Evolutionary conservation across 1,140 invertebrate genomes (phyloP), one percentile per base, ranked within the genome.

Genomic region (Drosophila nasuta): DNA sequence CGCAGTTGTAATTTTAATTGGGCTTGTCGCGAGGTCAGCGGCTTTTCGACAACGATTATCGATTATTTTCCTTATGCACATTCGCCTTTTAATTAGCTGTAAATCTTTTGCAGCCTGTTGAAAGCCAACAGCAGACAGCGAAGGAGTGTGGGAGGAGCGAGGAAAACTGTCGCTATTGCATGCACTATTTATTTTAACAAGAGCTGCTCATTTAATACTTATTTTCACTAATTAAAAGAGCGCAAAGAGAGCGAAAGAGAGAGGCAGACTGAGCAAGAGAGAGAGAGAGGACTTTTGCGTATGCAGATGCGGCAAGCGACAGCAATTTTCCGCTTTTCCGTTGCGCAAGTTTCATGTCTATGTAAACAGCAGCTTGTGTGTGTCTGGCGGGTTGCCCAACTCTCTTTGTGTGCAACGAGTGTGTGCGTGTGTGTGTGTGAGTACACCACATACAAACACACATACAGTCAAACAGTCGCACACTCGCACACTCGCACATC

Each of bases 151-250:
- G 25, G 10, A 4, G 10, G 28, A 20, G 11, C 35, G 38, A 17
- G 10, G 10, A 30, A 46, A 63, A 51, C 54, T 64, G 72, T 69
- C 62, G 82, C 64, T 80, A 80, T 76, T 89, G 85, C 85, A 89
- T 89, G 85, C 85, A 89, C 85, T 89, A 89, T 89, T 89, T 89
- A 89, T 89, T 89, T 89, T 89, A 89, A 89, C 85, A 89, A 89
- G 85, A 89, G 83, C 80, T 81, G 77, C 85, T 81, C 85, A 89
- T 89, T 89, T 89, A 89, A 89, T 89, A 89, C 85, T 78, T 88
- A 88, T 88, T 88, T 88, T 88, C 85, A 88, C 81, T 88, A 89
- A 88, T 88, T 88, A 88, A 88, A 88, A 83, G 85, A 25, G 75
- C 45, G 62, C 66, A 20, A 57, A 71, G n/a, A 56, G 43, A 60